These are phyloP conservation scores for Microctonus hyperodae DNA, from an alignment of 2,888 invertebrate genomes.

Conservation along the genomic window DNA sequence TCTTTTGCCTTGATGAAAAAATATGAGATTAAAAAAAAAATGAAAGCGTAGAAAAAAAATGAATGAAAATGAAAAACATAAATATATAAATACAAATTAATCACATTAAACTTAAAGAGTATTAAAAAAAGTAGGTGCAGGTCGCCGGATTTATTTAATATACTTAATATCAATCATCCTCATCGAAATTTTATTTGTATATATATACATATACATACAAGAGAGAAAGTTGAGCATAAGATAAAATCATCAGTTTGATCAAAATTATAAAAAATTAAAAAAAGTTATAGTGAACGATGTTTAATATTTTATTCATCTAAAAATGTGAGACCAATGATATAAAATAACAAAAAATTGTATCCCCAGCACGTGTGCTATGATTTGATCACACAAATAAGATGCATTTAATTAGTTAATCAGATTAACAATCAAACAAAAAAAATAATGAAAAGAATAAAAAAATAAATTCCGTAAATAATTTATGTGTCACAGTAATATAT, in stretches of 20 bases:
- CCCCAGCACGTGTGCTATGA: background rate
- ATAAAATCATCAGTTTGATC: slow-evolving; percentile 22
- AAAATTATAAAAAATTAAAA: slow-evolving; percentile 2
- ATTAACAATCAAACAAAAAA: background rate
- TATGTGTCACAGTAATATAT: slow-evolving; percentile 36
- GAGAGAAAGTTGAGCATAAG: slow-evolving; percentile 18
- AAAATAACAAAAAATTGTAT: background rate
- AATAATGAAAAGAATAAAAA: slow-evolving; percentile 19
- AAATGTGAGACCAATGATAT: slow-evolving; percentile 5
- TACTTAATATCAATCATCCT: slow-evolving; percentile 17
- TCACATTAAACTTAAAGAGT: background rate
- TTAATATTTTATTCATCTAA: background rate
- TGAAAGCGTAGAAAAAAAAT: slow-evolving; percentile 5
- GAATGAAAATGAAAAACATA: background rate
- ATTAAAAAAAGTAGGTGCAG: slow-evolving; percentile 23
- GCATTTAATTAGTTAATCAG: background rate
- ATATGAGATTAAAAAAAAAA: background rate
- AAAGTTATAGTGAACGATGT: background rate
- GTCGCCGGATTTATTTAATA: slow-evolving; percentile 26
- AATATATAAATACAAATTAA: background rate
- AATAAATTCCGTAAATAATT: slow-evolving; percentile 27
- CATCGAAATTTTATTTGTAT: slow-evolving; percentile 5
- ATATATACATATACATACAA: slow-evolving; percentile 3
- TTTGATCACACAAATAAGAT: slow-evolving; percentile 10
- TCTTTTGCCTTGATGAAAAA: slow-evolving; percentile 8